Percentiles rank a stretch among this genome's conserved stretches.
Conservation (phyloP, 2,888 invertebrate genomes). For the Capitulum mitella region DNA sequence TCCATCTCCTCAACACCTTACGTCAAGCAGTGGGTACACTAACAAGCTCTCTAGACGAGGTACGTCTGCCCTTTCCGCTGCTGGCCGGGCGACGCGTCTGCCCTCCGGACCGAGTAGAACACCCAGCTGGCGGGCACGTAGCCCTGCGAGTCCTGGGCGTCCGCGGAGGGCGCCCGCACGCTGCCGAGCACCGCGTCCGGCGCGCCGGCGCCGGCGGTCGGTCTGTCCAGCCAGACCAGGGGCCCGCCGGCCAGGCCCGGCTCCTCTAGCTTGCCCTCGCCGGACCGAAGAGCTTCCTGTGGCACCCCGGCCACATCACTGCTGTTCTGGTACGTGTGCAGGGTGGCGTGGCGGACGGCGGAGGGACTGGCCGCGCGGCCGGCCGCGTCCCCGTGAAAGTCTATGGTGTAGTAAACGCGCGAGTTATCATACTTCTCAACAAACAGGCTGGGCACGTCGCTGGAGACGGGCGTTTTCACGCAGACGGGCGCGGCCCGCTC, state of each 20-base stretch:
- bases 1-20: too few species aligned
- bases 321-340: conserved; percentile 11
- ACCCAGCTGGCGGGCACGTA: conserved; percentile 21
- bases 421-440: neutral
- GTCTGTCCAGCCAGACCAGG: neutral
- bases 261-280: too few species aligned
- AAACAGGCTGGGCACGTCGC: neutral
- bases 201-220: neutral
- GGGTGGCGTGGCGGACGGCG: neutral
- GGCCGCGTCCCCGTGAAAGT: neutral
- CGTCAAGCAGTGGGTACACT: neutral
- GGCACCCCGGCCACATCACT: neutral
- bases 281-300: too few species aligned
- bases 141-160: neutral
- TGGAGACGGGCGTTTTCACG: neutral
- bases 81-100: neutral
- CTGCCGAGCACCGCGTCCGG: neutral
- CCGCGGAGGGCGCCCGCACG: neutral
- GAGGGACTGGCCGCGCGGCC: neutral
- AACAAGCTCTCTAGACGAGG: neutral
- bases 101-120: conserved; percentile 11
- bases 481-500: neutral
- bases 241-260: too few species aligned
- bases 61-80: neutral
- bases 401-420: conserved; percentile 15